Base-by-base conservation (phyloP, 2,113 vertebrate species). In the Rafetus swinhoei region DNA sequence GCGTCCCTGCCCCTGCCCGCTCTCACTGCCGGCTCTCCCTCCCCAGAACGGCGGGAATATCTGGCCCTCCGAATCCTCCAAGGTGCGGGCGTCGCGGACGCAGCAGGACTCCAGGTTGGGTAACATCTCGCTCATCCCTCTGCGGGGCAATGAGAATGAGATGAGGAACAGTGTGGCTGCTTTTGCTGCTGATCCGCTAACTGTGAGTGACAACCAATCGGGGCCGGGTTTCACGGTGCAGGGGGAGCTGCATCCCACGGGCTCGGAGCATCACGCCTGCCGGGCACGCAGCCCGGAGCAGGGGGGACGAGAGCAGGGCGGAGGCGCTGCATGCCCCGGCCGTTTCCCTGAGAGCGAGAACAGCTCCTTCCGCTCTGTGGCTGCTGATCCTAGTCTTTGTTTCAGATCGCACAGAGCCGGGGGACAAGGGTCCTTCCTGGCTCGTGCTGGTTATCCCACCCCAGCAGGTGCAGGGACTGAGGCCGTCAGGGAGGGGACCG, bases 81-180 rank as follows among this genome's bases (percentile, higher is more conserved):
- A 95, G 86, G 89, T 80, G n/a, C 97, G 98, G 0, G 97, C 92
- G 3, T 97, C 96, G 7, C 98, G 98, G 19, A 57, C 79, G 0
- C 96, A 92, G 52, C 97, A 97, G 25, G 99, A 99, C 53, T 84
- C 98, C 85, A 98, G 98, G 89, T 97, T 99, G 79, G 99, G 99
- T 97, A 99, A 99, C 54, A 96, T 99, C 89, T 99, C 99, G 1
- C 98, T 99, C 95, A 99, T 99, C 94, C 99, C 99, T 0, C 97
- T 99, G 90, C 98, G 99, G 13, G 99, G 99, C 97, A 99, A 95
- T 76, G 99, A 99, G 96, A 99, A 98, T 12, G 99, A 99, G 96
- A 99, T 99, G 98, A 98, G 99, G 97, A 99, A 98, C 97, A 99
- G 99, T 35, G 99, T 99, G 82, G 99, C 99, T 4, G 98, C 99